A percentile compares a stretch with the other conserved stretches of the same genome.
These are phyloP conservation scores for Crotalus helleri DNA, from an alignment of 2,113 vertebrate species.

Conservation along the genomic window DNA sequence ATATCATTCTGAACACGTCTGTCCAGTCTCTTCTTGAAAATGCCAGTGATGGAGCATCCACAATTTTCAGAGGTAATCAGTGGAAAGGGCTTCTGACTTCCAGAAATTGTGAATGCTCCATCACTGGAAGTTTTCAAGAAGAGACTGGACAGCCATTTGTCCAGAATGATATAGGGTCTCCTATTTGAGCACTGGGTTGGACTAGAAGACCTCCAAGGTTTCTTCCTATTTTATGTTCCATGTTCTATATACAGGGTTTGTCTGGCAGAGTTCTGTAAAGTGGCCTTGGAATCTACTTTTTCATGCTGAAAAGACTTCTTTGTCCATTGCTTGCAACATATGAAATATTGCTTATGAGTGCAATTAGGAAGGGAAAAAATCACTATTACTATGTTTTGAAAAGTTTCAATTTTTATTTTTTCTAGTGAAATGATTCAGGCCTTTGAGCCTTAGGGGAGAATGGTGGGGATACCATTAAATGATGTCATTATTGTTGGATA, in stretches of 20 bases:
- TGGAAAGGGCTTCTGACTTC: not conserved
- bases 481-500: no score
- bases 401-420: no score
- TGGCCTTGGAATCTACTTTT: no score
- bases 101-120: not conserved
- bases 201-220: not conserved
- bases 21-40: not conserved
- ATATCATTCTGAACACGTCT: not conserved
- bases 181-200: not conserved
- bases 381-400: no score
- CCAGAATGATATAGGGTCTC: not conserved
- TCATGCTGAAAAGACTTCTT: no score
- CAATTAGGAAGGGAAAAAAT: no score
- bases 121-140: not conserved
- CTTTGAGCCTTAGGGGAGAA: no score
- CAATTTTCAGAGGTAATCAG: not conserved
- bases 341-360: no score
- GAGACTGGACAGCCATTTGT: not conserved
- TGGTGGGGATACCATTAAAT: no score
- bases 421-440: no score
- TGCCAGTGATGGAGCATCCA: not conserved
- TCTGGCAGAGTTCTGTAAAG: not conserved
- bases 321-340: no score
- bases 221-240: not conserved
- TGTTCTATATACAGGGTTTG: not conserved